Base-by-base conservation (phyloP, 2,888 invertebrate species). In the Himalopsyche japonica region DNA sequence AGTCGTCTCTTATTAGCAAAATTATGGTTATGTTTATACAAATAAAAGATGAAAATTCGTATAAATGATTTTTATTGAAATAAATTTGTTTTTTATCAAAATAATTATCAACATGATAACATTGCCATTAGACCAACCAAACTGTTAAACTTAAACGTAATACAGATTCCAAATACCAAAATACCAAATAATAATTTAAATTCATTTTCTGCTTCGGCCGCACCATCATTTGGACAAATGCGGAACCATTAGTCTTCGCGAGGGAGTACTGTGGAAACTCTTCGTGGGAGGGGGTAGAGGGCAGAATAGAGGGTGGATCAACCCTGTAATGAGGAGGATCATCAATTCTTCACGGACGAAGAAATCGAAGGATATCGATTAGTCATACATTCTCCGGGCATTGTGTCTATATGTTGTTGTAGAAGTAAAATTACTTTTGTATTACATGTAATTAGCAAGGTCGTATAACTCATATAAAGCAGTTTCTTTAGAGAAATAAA, bases 181-280 rank as follows among this genome's bases (percentile, higher is more conserved):
- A 85, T 91, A 92, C 92, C 92, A 92, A 92, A 92, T 92, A 92
- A 92, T 92, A 92, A 92, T 92, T 92, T 92, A 92, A 92, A 92
- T 92, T 92, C 92, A 92, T 92, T 92, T 92, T 92, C 92, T 92
- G 90, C 91, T 85, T 91, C 92, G 92, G 92, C 92, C 92, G 92
- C 92, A 92, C 92, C 92, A 92, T 92, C 92, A 92, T 92, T 92
- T 92, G 92, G 92, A 92, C 92, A 92, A 92, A 92, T 92, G 92
- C 90, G 91, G 90, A 90, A 90, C 91, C 92, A 92, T 92, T 92
- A 92, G 91, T 92, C 92, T 92, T 90, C 90, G 89, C 83, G 37
- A 79, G 78, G 80, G 80, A n/a, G 82, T 83, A 37, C 88, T 79
- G 87, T 88, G 27, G 70, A 70, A 78, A 57, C 37, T 24, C 10